These are phyloP conservation scores for Cosmia pyralina DNA, from an alignment of 2,888 invertebrate genomes.

Conservation along the genomic window DNA sequence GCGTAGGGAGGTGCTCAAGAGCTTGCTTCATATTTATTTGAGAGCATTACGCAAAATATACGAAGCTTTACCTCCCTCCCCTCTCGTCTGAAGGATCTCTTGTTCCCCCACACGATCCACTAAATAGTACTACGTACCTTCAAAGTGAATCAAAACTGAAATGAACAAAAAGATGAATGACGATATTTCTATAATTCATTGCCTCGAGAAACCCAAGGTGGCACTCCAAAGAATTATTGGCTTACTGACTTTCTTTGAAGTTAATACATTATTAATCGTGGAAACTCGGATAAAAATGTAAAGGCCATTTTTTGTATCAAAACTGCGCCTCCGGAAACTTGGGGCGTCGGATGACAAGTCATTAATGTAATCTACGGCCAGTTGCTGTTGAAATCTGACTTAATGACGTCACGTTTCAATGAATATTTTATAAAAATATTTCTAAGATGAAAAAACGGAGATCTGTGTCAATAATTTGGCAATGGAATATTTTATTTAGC, in stretches of 20 bases:
- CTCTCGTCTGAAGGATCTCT: constrained; percentile 59
- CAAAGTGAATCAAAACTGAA: constrained; percentile 53
- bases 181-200: constrained; percentile 58
- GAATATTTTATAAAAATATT: constrained; percentile 48
- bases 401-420: constrained; percentile 51
- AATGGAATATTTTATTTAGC: constrained; percentile 2
- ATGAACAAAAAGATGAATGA: constrained; percentile 44
- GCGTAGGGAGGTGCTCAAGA: constrained; percentile 35
- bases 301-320: constrained; percentile 56
- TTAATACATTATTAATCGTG: constrained; percentile 69
- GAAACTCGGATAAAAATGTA: constrained; percentile 43
- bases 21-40: constrained; percentile 57
- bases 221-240: constrained; percentile 64
- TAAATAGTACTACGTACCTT: constrained; percentile 41
- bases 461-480: constrained; percentile 25
- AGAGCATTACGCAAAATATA: constrained; percentile 55
- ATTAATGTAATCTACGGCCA: constrained; percentile 57
- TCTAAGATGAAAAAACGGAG: constrained; percentile 2
- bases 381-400: constrained; percentile 41
- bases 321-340: constrained; percentile 47
- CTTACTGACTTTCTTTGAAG: constrained; percentile 67
- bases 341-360: constrained; percentile 54
- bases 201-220: constrained; percentile 31
- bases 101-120: constrained; percentile 56
- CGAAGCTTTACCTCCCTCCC: constrained; percentile 31